Evolutionary conservation across 2,888 invertebrate species (phyloP).

Genomic region (Tiliacea aurago): DNA sequence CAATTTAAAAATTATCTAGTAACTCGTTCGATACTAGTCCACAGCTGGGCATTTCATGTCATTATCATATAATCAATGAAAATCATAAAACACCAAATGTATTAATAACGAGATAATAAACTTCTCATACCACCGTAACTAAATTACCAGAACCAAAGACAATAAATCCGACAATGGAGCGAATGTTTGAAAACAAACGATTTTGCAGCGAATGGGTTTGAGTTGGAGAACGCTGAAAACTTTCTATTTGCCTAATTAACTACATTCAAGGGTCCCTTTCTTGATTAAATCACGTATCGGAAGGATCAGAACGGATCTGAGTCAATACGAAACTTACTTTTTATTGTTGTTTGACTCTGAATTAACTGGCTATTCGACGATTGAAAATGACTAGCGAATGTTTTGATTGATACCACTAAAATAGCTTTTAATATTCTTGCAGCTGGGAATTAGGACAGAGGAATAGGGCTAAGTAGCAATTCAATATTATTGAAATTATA

Average conservation of each 20-base stretch:
- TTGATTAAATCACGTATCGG: conserved; percentile 87
- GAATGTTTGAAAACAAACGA: conserved; percentile 77
- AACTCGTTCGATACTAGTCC: not conserved
- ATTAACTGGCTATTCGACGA: conserved; percentile 72
- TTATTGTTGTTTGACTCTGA: conserved; percentile 80
- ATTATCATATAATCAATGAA: no score
- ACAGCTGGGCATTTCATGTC: not conserved
- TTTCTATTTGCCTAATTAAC: conserved; percentile 87
- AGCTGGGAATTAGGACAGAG: not conserved
- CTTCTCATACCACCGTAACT: not conserved
- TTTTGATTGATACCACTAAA: conserved; percentile 9
- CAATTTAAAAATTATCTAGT: not conserved
- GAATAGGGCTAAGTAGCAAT: no score
- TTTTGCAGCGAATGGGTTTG: conserved; percentile 69
- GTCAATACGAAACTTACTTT: conserved; percentile 84
- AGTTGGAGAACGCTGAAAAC: conserved; percentile 73
- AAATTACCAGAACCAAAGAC: conserved; percentile 35
- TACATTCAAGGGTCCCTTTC: conserved; percentile 83
- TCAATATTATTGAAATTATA: no score
- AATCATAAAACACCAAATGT: no score
- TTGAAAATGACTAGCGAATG: conserved; percentile 55
- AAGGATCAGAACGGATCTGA: conserved; percentile 81
- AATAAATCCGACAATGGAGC: conserved; percentile 58
- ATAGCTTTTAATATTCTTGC: not conserved
- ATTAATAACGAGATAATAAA: not conserved